Evolutionary conservation across 2,113 vertebrate species (phyloP), one percentile per base, ranked within the genome.

Genomic region (Corynorhinus townsendii): DNA sequence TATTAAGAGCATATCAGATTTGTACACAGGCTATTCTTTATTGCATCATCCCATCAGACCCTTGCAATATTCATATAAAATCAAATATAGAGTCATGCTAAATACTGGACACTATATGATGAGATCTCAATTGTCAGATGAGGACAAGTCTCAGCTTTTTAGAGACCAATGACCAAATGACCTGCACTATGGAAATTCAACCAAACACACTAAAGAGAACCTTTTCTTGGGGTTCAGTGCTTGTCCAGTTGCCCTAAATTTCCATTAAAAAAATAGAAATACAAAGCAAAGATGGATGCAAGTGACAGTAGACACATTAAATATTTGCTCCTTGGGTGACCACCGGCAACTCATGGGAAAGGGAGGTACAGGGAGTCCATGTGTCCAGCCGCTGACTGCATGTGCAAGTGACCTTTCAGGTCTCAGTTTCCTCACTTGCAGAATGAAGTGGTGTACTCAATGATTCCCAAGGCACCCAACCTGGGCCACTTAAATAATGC

Each of bases 1-100:
- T 96, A 96, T 96, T 96, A 97, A 90, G 79, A 96, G 96, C 91
- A 95, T 96, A 96, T 95, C 97, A 97, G 95, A 95, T 97, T 92
- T 96, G 93, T 96, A 95, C 92, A 90, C 90, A 93, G 89, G 79
- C 69, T 93, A 90, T 95, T 94, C 86, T 62, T 91, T 95, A 92
- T 95, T 84, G 75, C 89, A 96, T 97, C 80, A 86, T 90, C 84
- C 69, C 71, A 80, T 94, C 79, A 93, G 93, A 95, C 82, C 56
- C 88, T 90, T 79, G 54, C 47, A 82, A 93, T 54, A 76, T 45
- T 86, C 26, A 0, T 86, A 81, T 79, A 93, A 87, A 75, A 86
- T 83, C 68, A 85, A 92, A 89, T 43, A 56, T 30, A 69, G 54
- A 82, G 33, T 56, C 45, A 16, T 59, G 77, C 69, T 81, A 30